phyloP scores from a whole-genome alignment of 2,797 vertebrate genomes.

The Orientallactaga sibirica region DNA sequence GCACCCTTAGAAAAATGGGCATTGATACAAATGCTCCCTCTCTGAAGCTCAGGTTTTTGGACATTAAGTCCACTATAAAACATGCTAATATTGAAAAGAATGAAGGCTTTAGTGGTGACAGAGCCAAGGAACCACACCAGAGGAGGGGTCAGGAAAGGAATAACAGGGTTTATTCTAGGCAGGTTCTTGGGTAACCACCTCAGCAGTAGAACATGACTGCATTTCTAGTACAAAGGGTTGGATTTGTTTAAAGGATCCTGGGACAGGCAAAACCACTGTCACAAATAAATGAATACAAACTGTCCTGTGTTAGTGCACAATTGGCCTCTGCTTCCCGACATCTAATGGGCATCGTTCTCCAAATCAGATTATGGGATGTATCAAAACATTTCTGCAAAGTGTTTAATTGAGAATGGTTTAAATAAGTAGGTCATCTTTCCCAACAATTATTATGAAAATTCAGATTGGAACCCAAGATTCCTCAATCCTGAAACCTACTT shows the following conservation, averaged over 20 bases:
- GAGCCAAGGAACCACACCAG: too few species aligned
- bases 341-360: conserved; percentile 14
- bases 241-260: not conserved
- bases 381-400: conserved; percentile 51
- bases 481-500: conserved; percentile 74
- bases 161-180: too few species aligned
- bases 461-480: conserved; percentile 65
- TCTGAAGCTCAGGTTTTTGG: not conserved
- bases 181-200: too few species aligned
- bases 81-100: not conserved
- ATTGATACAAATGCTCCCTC: accelerated
- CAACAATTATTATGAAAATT: conserved; percentile 75
- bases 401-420: conserved; percentile 61
- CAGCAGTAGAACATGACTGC: accelerated
- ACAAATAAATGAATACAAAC: not conserved
- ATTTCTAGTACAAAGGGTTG: not conserved
- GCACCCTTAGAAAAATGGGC: not conserved
- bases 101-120: not conserved
- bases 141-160: accelerated
- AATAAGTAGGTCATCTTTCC: conserved; percentile 70
- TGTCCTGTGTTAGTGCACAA: too few species aligned
- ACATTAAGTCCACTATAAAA: too few species aligned
- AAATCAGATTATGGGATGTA: conserved; percentile 59
- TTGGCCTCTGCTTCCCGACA: not conserved
- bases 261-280: not conserved